phyloP scores from a whole-genome alignment of 2,888 invertebrate genomes.

The Mesoligia furuncula region DNA sequence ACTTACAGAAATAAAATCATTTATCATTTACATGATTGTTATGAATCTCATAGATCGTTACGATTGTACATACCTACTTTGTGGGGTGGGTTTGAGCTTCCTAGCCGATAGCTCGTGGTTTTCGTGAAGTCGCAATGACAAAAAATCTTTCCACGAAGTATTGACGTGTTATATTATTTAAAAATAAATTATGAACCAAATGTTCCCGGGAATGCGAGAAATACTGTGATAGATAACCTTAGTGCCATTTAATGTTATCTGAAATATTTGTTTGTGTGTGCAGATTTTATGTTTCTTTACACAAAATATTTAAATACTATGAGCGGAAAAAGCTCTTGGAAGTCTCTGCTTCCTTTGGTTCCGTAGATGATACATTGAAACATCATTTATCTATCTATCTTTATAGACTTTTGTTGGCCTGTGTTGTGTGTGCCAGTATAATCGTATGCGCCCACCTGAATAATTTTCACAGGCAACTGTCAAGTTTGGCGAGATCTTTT shows the following conservation, averaged over 20 bases:
- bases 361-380: neutral
- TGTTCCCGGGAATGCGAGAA: neutral
- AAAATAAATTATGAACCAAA: neutral
- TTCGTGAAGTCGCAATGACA: neutral
- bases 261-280: constrained; percentile 3
- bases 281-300: neutral
- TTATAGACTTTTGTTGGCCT: too few species aligned
- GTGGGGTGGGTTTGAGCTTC: neutral
- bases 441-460: neutral
- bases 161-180: neutral
- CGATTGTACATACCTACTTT: too few species aligned
- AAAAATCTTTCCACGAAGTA: neutral
- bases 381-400: neutral
- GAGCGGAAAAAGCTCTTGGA: neutral
- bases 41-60: too few species aligned
- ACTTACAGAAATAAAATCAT: too few species aligned
- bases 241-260: constrained; percentile 16
- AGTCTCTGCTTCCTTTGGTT: constrained; percentile 16
- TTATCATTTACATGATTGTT: too few species aligned
- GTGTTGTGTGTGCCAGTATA: too few species aligned
- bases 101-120: too few species aligned
- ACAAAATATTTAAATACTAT: neutral
- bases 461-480: neutral
- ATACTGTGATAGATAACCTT: constrained; percentile 30
- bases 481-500: neutral